Evolutionary conservation across 2,113 vertebrate species (phyloP).

Genomic region (Puntigrus tetrazona): DNA sequence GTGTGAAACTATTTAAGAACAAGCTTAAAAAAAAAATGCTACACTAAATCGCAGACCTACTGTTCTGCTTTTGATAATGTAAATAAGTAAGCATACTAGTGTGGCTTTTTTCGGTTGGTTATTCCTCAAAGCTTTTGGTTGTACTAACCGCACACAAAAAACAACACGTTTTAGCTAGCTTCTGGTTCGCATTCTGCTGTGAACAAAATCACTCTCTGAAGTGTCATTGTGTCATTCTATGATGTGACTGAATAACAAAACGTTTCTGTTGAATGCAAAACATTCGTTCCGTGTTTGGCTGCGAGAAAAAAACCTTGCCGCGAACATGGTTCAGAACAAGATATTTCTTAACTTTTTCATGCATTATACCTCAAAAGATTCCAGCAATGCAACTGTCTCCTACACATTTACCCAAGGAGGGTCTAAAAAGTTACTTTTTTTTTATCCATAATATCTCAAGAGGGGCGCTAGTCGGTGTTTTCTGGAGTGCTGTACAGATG

Average conservation of each 20-base stretch:
- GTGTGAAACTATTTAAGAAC: not conserved
- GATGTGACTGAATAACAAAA: constrained; percentile 17
- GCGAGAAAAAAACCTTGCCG: not conserved
- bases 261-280: not conserved
- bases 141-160: not conserved
- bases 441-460: not conserved
- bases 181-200: not conserved
- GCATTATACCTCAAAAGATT: constrained; percentile 18
- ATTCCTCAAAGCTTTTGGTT: not conserved
- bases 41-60: not conserved
- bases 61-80: not conserved
- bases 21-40: not conserved
- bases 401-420: not conserved
- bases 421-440: not conserved
- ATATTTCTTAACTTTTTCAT: constrained; percentile 1
- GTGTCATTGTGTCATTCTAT: constrained; percentile 9
- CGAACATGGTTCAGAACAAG: not conserved
- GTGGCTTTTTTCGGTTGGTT: not conserved
- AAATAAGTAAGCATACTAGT: not conserved
- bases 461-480: not conserved
- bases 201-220: constrained; percentile 2
- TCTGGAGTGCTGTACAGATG: not conserved
- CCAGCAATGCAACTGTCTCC: not conserved
- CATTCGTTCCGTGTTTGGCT: not conserved
- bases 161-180: not conserved